phyloP scores from a whole-genome alignment of 2,113 vertebrate genomes.

The Eulacestoma nigropectus region DNA sequence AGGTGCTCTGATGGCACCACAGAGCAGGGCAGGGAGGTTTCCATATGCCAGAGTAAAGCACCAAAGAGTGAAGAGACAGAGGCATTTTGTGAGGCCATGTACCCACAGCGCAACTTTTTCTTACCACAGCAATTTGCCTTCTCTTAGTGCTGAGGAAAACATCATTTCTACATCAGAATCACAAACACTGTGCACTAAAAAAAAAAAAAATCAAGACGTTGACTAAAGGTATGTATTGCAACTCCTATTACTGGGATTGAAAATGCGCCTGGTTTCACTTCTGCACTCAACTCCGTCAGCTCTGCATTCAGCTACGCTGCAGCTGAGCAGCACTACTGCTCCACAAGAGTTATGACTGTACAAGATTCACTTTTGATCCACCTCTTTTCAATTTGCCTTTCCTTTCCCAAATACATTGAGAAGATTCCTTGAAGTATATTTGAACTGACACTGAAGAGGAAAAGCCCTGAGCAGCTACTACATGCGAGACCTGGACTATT shows the following conservation, averaged over 20 bases:
- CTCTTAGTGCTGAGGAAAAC: neutral
- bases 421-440: neutral
- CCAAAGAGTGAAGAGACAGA: neutral
- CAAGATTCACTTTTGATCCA: neutral
- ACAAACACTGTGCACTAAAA: neutral
- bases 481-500: accelerated
- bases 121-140: neutral
- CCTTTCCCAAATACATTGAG: neutral
- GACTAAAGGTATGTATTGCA: neutral
- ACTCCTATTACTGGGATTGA: neutral
- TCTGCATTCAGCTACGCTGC: neutral
- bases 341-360: too few relatives aligned
- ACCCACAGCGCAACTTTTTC: neutral
- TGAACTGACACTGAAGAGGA: neutral
- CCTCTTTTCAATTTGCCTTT: neutral
- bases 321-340: neutral
- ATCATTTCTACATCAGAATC: neutral
- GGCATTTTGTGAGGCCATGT: neutral
- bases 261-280: neutral
- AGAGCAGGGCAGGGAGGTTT: neutral
- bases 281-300: neutral
- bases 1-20: neutral
- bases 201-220: neutral
- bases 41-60: neutral
- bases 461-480: neutral